These are phyloP conservation scores for Mesembrinibis cayennensis DNA, from an alignment of 2,113 vertebrate species.

Conservation along the genomic window DNA sequence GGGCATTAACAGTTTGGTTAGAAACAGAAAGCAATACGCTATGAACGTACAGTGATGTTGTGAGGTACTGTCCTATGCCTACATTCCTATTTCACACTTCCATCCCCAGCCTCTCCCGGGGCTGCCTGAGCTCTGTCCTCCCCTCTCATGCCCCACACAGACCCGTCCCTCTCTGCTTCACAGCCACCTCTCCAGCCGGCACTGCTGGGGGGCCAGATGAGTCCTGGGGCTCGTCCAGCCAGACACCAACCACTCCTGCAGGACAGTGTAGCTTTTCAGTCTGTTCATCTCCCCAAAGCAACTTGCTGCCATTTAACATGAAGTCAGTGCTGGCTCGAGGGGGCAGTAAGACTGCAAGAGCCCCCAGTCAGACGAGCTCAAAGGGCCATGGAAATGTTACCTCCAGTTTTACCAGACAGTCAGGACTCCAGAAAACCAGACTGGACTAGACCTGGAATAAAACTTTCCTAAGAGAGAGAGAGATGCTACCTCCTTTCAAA, in stretches of 20 bases:
- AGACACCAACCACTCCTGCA: neutral
- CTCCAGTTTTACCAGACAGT: neutral
- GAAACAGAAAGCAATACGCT: neutral
- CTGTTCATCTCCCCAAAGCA: neutral
- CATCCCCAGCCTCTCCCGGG: fast-evolving
- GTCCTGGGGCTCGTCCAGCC: neutral
- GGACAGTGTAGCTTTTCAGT: neutral
- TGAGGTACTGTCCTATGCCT: neutral
- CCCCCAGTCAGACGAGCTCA: neutral
- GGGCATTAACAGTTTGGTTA: neutral
- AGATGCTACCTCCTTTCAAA: neutral
- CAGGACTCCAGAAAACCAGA: neutral
- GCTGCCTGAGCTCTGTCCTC: neutral
- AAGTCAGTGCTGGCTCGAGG: neutral
- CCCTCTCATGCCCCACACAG: fast-evolving
- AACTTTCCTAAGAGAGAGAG: neutral
- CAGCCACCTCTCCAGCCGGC: neutral
- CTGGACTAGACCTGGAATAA: neutral
- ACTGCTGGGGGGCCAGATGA: neutral
- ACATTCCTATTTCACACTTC: neutral
- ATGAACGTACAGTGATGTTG: fast-evolving
- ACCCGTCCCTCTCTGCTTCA: neutral
- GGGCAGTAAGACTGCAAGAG: neutral
- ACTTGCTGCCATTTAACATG: fast-evolving
- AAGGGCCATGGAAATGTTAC: neutral